Base-by-base conservation (phyloP, 2,888 invertebrate species). In the Drosophila ezoana region DNA sequence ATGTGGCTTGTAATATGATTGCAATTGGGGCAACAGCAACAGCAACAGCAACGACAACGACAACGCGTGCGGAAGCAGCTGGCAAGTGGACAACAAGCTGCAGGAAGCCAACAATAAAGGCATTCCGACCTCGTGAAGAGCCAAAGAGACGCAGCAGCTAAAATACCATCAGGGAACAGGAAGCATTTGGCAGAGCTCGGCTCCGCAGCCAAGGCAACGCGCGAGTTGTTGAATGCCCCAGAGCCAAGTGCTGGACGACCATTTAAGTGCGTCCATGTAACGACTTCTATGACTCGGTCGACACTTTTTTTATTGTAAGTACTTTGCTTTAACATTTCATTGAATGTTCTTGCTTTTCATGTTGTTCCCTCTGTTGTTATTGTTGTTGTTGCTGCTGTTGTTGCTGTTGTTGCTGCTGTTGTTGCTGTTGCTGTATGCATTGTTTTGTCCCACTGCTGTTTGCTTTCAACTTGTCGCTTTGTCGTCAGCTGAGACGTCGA, bases 1-100 rank as follows among this genome's bases (percentile, higher is more conserved):
- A 88, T 88, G 87, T 88, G 63, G 75, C 84, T 80, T 88, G 83
- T 88, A 84, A 84, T 86, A 69, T 83, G 80, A 84, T 84, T 88
- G 80, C 84, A 74, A 72, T 81, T 71, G 87, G 66, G 66, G 28
- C 65, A 65, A 58, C 14, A 51, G 68, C 53, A 76, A 64, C 43
- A 51, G 68, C 51, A 76, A 64, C 38, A 45, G 38, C 38, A 51
- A 51, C 40, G 38, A 33, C 16, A 33, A 37, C 44, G 38, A 14
- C 23, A 32, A 33, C 56, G 57, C 6, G 28, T 28, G 18, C 73
- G 64, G 41, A 64, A 69, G 60, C 61, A 57, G 65, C 60, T 54
- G 72, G 40, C 74, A 81, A 87, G 81, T 79, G 76, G 66, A 72
- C 85, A 76, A 58, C 85, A 71, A 79, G 59, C 86, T 74, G 76